phyloP scores from a whole-genome alignment of 2,888 invertebrate genomes.

The Tupiocoris notatus region DNA sequence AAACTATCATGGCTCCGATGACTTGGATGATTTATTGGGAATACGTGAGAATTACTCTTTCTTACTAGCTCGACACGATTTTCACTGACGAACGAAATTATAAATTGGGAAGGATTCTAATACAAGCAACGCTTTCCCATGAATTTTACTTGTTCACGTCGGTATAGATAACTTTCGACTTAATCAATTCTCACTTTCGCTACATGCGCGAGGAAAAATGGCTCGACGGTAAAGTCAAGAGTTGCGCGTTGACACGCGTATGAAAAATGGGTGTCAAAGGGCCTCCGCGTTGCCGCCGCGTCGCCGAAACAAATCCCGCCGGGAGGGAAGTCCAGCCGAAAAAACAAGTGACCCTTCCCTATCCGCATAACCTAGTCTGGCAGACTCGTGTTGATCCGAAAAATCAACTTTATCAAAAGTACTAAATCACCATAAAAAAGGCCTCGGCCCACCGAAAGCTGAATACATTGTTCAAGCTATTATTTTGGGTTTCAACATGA shows the following conservation, averaged over 20 bases:
- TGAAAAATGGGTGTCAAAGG: slow-evolving; percentile 36
- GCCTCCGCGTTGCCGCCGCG: background rate
- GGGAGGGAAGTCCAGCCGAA: background rate
- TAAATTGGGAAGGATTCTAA: too few relatives aligned
- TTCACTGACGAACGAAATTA: too few relatives aligned
- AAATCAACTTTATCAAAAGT: slow-evolving; percentile 39
- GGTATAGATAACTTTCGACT: too few relatives aligned
- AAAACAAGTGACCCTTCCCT: background rate
- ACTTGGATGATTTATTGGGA: too few relatives aligned
- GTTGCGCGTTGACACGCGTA: slow-evolving; percentile 17
- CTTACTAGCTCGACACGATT: too few relatives aligned
- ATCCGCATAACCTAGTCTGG: background rate
- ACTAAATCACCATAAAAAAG: slow-evolving; percentile 25
- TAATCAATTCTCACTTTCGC: background rate
- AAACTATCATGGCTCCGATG: too few relatives aligned
- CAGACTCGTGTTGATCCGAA: background rate
- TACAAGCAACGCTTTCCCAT: too few relatives aligned
- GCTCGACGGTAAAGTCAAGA: background rate
- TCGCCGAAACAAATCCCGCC: background rate
- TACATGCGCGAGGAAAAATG: background rate
- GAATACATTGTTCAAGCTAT: slow-evolving; percentile 31
- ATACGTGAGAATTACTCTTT: too few relatives aligned
- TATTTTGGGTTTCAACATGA: slow-evolving; percentile 30
- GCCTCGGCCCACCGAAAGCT: slow-evolving; percentile 7
- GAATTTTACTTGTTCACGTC: too few relatives aligned